A percentile compares a stretch with the other conserved stretches of the same genome.
These are phyloP conservation scores for Neotragus pygmaeus DNA, from an alignment of 2,113 vertebrate genomes.

Conservation along the genomic window DNA sequence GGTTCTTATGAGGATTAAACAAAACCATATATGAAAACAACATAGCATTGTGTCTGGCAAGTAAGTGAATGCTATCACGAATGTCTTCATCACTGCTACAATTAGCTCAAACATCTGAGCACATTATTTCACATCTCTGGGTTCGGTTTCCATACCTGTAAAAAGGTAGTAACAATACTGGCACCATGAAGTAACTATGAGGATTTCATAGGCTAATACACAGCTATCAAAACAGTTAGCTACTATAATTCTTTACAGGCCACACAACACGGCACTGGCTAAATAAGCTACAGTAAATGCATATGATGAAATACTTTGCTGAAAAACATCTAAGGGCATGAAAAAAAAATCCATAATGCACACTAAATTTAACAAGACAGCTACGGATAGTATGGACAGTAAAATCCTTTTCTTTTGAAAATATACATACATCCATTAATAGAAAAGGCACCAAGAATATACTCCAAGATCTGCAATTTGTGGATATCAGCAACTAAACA, in stretches of 20 bases:
- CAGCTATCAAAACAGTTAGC: not conserved
- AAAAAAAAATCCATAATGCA: not conserved
- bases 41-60: not conserved
- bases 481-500: not conserved
- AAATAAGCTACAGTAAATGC: not conserved
- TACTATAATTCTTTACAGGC: not conserved
- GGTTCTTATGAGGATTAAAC: not conserved
- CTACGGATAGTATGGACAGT: not conserved
- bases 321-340: not conserved
- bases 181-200: not conserved
- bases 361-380: not conserved
- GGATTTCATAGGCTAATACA: not conserved
- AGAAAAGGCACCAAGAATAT: not conserved
- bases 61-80: not conserved
- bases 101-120: not conserved
- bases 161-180: not conserved
- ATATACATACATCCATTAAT: not conserved
- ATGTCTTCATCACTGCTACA: not conserved
- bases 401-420: not conserved
- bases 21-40: not conserved
- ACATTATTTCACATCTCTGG: not conserved
- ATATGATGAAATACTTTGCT: not conserved
- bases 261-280: not conserved
- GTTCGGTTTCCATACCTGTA: not conserved
- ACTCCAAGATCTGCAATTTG: not conserved